Evolutionary conservation across 2,113 vertebrate species (phyloP), one percentile per base, ranked within the genome.

Genomic region (Oreochromis aureus): DNA sequence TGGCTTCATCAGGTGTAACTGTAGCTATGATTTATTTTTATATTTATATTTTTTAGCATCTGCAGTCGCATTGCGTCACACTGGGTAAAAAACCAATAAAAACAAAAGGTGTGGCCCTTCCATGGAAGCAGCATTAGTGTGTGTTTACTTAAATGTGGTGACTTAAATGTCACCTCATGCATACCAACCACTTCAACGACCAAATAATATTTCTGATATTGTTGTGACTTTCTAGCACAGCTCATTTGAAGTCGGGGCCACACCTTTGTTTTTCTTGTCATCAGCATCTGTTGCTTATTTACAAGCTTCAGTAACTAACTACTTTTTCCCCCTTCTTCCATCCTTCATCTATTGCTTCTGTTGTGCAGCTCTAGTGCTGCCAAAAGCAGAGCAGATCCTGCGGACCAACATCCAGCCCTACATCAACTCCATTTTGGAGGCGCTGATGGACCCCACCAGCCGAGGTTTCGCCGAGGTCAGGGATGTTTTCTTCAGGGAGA

Each of bases 401-500:
- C 97, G 97, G 82, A 97, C 96, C 92, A 98, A 97, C 0, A 94
- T 99, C 30, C 97, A 99, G 95, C 98, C 99, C 22, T 98, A 98
- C 92, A 97, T 99, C 95, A 91, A 95, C 39, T 99, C 98, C 94
- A 99, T 99, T 95, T 96, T 99, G 94, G 99, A 99, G 58, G 98
- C 98, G 10, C 96, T 99, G 94, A 99, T 99, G 99, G 96, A 97
- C 63, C 98, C 98, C 91, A 99, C 98, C 2, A 99, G 98, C 94
- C 96, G 98, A 87, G 99, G 99, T 69, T 99, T 99, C 69, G 94
- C 97, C 0, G 98, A 99, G 94, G 98, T 97, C 76, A 92, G 98
- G 6, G 98, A 99, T 2, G 93, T 99, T 22, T 97, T 99, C 96
- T 98, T 98, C 95, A 97, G 96, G 84, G 99, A 99, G 93, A 95